phyloP scores from a whole-genome alignment of 2,888 invertebrate genomes.

The Clepsis dumicolana region DNA sequence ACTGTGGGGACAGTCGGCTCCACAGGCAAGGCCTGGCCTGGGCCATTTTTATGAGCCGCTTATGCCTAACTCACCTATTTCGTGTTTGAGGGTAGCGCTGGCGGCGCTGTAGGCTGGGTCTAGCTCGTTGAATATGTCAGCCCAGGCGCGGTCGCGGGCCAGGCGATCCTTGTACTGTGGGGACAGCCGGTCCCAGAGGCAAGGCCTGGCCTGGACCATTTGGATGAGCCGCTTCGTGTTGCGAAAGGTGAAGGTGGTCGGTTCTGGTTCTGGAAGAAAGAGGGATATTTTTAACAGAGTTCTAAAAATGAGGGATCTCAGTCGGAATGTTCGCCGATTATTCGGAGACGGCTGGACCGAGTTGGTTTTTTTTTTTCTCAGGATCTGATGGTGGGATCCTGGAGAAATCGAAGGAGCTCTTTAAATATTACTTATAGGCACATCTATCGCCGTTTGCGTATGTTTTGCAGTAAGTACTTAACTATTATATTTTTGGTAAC shows the following conservation, averaged over 20 bases:
- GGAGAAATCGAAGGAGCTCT: too few species aligned
- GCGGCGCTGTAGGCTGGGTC: constrained; percentile 55
- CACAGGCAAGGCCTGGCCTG: constrained; percentile 51
- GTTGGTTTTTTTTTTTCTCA: too few species aligned
- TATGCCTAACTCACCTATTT: constrained; percentile 50
- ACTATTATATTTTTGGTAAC: too few species aligned
- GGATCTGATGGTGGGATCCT: too few species aligned
- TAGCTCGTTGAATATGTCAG: constrained; percentile 54
- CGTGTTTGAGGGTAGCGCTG: constrained; percentile 50
- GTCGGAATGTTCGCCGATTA: too few species aligned
- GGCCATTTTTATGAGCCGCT: constrained; percentile 55
- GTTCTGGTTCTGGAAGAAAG: constrained; percentile 32
- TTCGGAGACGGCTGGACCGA: too few species aligned
- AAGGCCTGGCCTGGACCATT: constrained; percentile 49
- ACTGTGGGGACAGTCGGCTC: constrained; percentile 50
- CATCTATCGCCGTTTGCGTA: too few species aligned
- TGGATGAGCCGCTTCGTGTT: constrained; percentile 51
- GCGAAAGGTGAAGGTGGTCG: constrained; percentile 17
- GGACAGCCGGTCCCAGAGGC: constrained; percentile 54
- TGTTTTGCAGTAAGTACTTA: too few species aligned
- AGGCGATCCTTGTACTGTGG: constrained; percentile 50
- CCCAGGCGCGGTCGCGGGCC: constrained; percentile 50
- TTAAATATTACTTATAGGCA: too few species aligned
- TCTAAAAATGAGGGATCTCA: too few species aligned
- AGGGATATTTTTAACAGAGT: too few species aligned